Evolutionary conservation across 2,888 invertebrate genomes (phyloP), one percentile per base, ranked within the genome.

Genomic region (Pinctada fucata): DNA sequence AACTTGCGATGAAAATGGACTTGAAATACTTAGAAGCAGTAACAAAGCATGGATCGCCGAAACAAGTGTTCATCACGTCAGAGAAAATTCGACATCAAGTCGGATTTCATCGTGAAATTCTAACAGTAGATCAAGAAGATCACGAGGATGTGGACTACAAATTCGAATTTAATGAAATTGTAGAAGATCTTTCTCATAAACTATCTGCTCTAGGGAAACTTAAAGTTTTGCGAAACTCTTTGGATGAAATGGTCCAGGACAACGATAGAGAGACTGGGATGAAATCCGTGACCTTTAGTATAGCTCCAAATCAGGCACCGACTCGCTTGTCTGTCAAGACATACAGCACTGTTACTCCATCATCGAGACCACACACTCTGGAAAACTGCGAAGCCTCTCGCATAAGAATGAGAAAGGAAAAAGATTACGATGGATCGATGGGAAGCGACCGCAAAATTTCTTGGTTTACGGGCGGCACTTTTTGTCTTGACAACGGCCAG

Each of bases 321-420:
- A 58, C 6, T 10, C 58, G 58, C 13, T 31, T 31, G 31, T 31
- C 31, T 31, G 31, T 31, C 31, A 6, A 58, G 13, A 58, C 58
- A 58, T 13, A 58, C 8, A 13, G 6, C 8, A 58, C 58, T 6
- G 13, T 10, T 58, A 58, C 58, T 58, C 31, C 31, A 31, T 31
- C 31, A 31, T 31, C 31, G 31, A 31, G 31, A 31, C n/a, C 65
- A 5, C 45, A 68, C 1, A 63, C 66, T 8, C 50, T 66, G 2
- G 66, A 66, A 16, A 31, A 16, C 49, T 48, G 66, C n/a, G 66
- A 74, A n/a, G 66, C 74, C n/a, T 16, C 63, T 50, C 48, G 49
- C 31, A 58, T 74, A 8, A 74, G 66, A 31, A 10, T 74, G 74
- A 74, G 50, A 8, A 74, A 74, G 51, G 74, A 74, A n/a, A 74